Evolutionary conservation across 2,113 vertebrate species (phyloP), one percentile per base, ranked within the genome.

Genomic region (Chascanopsetta lugubris): DNA sequence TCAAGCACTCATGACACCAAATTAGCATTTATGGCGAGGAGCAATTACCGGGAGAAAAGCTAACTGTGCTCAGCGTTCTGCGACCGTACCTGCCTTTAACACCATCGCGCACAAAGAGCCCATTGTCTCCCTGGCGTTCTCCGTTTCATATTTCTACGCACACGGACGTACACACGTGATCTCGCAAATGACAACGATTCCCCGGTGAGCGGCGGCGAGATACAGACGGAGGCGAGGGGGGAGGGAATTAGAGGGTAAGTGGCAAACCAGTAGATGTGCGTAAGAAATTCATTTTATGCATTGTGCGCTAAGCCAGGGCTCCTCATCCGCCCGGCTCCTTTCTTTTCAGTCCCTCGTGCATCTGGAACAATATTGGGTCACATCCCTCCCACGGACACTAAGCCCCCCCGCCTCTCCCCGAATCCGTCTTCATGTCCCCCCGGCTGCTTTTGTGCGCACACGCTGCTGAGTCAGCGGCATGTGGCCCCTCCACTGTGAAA

Each of bases 1-100:
- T 82, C 78, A 83, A 83, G 85, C 85, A 89, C 83, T 87, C 86
- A 84, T 89, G 80, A 89, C 80, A 83, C 85, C 71, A 84, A 89
- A 90, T 89, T 88, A 88, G 82, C 79, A 87, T 91, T 91, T 87
- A 86, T 53, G 67, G 69, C 53, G 49, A 84, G 65, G 73, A 79
- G 87, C 86, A 91, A 86, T 88, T 88, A 87, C 78, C 29, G 25
- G 80, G 80, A 85, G 81, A 83, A 87, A 82, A 83, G 81, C 73
- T 83, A 74, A 89, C 82, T 65, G 82, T 20, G 61, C 78, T 85
- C 81, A 79, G 70, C 56, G 71, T 90, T 88, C 83, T 83, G 77
- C 80, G 74, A 72, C 85, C 66, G 24, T 74, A 88, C 90, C 79
- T 85, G 84, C 73, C 77, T 86, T 80, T 82, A 81, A 83, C 59